Base-by-base conservation (phyloP, 2,113 vertebrate species). In the Tachysurus fulvidraco region DNA sequence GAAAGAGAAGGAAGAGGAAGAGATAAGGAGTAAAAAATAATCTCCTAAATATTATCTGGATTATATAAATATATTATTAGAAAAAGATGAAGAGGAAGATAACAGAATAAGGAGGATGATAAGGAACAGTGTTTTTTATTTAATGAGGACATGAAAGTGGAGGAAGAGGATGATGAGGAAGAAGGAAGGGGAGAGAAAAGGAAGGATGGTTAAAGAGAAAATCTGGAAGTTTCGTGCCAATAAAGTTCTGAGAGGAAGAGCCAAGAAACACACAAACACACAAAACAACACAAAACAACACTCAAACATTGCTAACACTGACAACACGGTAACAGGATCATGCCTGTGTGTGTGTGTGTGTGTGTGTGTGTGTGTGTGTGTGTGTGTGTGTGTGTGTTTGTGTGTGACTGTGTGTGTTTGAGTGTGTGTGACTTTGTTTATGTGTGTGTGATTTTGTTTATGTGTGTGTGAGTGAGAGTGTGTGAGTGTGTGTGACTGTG, bases 321-420 rank as follows among this genome's bases (percentile, higher is more conserved):
- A 79, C n/a, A 57, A 5, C 30, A 30, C 0, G 3, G 28, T 19
- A 54, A 78, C 50, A 55, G 14, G 54, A 57, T n/a, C 19, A 30
- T 83, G 81, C 19, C 16, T 36, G 12, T 57, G 78, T 81, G 79
- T 81, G 79, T 81, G 79, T 81, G 54, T 36, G 69, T 46, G 69
- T 23, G 19, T 77, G 46, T 54, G 46, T 77, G 46, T 77, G 50
- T 50, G 36, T 65, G 59, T 82, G 80, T 65, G 81, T 83, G 67
- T 28, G 11, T 55, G 54, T 55, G 77, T 57, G 52, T 36, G 36
- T 36, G 36, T 36, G 77, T 57, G 52, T 36, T 1, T 36, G 36
- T 36, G 36, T 36, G 71, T 64, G 81, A 28, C 23, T 76, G 54
- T 36, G 36, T 62, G 16, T 81, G 50, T 84, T 16, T 52, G 52